phyloP scores from a whole-genome alignment of 2,113 vertebrate genomes.

The Danionella cerebrum region DNA sequence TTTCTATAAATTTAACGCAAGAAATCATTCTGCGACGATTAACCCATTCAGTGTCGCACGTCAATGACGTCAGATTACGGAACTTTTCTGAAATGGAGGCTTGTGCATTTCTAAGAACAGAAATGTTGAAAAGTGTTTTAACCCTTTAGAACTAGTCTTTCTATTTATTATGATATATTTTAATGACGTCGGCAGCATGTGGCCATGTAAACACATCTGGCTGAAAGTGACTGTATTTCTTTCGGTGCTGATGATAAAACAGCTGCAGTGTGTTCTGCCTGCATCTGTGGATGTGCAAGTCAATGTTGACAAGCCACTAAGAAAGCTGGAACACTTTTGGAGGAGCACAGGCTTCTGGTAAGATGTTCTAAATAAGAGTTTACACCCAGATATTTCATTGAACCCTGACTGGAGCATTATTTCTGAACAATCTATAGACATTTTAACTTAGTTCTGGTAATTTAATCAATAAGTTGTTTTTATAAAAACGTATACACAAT shows the following conservation, averaged over 20 bases:
- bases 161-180: not conserved
- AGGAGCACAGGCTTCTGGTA: conserved; percentile 72
- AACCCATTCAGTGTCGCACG: not conserved
- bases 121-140: not conserved
- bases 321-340: conserved; percentile 63
- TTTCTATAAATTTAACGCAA: no score
- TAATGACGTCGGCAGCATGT: not conserved
- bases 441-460: no score
- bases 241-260: not conserved
- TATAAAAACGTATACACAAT: no score
- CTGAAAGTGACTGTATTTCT: not conserved
- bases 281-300: conserved; percentile 40
- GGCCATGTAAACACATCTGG: not conserved
- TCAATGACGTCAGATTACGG: not conserved
- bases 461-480: no score
- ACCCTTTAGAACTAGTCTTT: not conserved
- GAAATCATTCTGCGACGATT: not conserved
- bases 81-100: not conserved
- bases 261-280: not conserved
- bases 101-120: not conserved
- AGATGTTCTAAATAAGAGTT: no score
- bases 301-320: conserved; percentile 37
- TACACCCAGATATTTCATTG: no score
- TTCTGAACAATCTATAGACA: no score
- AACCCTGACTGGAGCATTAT: no score